phyloP scores from a whole-genome alignment of 2,113 vertebrate genomes.

The Benitochromis conjunctus region DNA sequence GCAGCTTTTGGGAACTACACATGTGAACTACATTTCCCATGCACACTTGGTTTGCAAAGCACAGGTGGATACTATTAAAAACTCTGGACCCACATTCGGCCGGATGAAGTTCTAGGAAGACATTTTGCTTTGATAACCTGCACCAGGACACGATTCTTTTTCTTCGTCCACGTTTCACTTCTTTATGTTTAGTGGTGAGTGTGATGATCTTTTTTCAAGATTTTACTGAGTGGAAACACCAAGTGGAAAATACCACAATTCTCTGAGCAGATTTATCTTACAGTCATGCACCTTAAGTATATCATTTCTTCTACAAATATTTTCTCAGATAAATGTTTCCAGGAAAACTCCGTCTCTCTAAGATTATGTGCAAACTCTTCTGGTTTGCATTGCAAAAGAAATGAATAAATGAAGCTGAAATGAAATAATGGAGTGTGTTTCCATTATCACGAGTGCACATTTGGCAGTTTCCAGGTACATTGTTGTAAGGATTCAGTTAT shows the following conservation, averaged over 20 bases:
- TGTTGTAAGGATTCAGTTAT: background rate
- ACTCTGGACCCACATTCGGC: background rate
- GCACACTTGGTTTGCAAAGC: background rate
- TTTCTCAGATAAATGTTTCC: background rate
- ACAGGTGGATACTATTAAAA: background rate
- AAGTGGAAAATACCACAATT: background rate
- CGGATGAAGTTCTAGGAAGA: background rate
- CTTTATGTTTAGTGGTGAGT: background rate
- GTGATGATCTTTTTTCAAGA: background rate
- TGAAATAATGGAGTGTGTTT: background rate
- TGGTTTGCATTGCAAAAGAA: background rate
- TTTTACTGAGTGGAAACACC: background rate
- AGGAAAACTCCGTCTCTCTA: rapidly evolving
- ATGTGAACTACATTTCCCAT: background rate
- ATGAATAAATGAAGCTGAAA: background rate
- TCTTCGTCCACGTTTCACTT: background rate
- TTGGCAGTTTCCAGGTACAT: background rate
- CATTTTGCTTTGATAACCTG: background rate
- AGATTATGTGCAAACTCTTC: background rate
- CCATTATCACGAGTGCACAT: background rate
- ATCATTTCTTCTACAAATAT: background rate
- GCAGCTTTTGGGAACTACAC: background rate
- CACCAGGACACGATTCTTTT: background rate
- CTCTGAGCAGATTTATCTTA: background rate
- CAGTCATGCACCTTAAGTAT: background rate